Evolutionary conservation across 1,140 invertebrate genomes (phyloP).

Genomic region (Trichogramma pretiosum): DNA sequence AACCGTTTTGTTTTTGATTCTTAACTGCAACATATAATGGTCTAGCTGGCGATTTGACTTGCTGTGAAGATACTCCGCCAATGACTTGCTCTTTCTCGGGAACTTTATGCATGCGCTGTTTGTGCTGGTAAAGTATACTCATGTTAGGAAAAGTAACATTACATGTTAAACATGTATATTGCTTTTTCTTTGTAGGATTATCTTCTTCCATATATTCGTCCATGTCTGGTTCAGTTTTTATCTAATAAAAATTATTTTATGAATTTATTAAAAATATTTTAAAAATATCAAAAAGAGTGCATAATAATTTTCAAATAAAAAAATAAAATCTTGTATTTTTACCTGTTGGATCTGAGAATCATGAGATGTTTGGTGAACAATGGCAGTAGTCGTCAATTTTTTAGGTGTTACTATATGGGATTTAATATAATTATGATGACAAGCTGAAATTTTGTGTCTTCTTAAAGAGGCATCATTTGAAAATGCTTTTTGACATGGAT

Average conservation of each 20-base stretch:
- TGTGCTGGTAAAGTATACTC: slow-evolving; percentile 38
- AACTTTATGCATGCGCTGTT: slow-evolving; percentile 30
- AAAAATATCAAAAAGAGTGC: too few species aligned
- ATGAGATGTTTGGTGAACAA: slow-evolving; percentile 3
- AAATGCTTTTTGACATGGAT: slow-evolving; percentile 49
- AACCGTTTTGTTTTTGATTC: too few species aligned
- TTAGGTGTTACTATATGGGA: neutral
- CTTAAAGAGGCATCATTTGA: slow-evolving; percentile 44
- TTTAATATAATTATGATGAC: neutral
- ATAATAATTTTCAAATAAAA: too few species aligned
- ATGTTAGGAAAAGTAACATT: slow-evolving; percentile 33
- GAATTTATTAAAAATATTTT: too few species aligned
- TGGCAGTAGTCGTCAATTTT: slow-evolving; percentile 9
- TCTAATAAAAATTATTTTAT: neutral
- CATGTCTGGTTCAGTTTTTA: neutral
- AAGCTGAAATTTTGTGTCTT: slow-evolving; percentile 40
- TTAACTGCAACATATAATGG: slow-evolving; percentile 16
- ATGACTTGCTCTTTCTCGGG: too few species aligned
- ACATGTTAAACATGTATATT: slow-evolving; percentile 36
- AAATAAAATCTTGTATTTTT: too few species aligned
- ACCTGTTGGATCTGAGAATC: too few species aligned
- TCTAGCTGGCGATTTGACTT: neutral
- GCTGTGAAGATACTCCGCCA: too few species aligned
- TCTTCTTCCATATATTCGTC: slow-evolving; percentile 14
- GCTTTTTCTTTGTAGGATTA: too few species aligned